Base-by-base conservation (phyloP, 2,888 invertebrate genomes). In the Temnothorax rugatulus region DNA sequence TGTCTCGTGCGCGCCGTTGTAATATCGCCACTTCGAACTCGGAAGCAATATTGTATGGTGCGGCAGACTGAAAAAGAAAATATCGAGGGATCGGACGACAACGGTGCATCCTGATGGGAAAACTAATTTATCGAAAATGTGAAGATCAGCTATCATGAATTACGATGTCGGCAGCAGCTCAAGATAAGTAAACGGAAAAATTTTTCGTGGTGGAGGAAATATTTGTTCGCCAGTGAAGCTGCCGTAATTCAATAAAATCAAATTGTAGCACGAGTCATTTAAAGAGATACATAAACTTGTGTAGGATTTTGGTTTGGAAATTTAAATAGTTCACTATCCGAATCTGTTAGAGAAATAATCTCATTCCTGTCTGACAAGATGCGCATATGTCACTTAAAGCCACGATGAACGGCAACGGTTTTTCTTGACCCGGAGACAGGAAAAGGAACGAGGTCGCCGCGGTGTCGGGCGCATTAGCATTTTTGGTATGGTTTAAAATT, bases 381-480 rank as follows among this genome's bases (percentile, higher is more conserved):
- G 61, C 54, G 47, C 13, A 11, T 68, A 18, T 54, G 25, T 52
- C 52, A 73, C 13, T 47, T 52, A 83, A 84, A 29, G 74, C 18
- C 84, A 77, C 64, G 59, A 29, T 21, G 34, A 21, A 75, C 74
- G 84, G 84, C 86, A 91, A 92, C 92, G 91, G 93, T 93, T 88
- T 84, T 87, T 82, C 89, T 79, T 93, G 92, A 93, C 91, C 93
- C 87, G 90, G 88, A 89, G 75, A 84, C 79, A 64, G 84, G 79
- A 68, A 66, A 64, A 59, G 59, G 2, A 79, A 68, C 69, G 54
- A 75, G 66, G 52, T 13, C 77, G 61, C 38, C 61, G 50, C 66
- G 50, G 25, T 11, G 74, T 69, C 38, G 64, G 47, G 88, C 84
- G 81, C 75, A 89, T 89, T 90, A 89, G 89, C 89, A 91, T 90